phyloP scores from a whole-genome alignment of 2,113 vertebrate genomes.

The Oostethus manadensis region DNA sequence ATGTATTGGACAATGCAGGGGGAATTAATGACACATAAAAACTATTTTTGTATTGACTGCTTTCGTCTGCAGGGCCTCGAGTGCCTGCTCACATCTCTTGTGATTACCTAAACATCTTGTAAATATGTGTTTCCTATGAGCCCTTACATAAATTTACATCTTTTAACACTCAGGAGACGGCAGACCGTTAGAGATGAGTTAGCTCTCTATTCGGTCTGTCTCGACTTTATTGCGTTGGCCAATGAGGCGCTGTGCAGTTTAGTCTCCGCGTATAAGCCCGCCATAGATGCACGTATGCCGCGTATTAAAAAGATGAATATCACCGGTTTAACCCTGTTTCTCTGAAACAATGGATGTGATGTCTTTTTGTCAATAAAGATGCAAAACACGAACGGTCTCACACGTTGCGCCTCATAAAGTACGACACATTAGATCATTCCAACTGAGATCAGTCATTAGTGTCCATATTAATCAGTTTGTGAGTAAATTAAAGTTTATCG shows the following conservation, averaged over 20 bases:
- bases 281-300: slow-evolving; percentile 43
- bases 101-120: slow-evolving; percentile 87
- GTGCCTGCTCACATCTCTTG: slow-evolving; percentile 77
- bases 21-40: slow-evolving; percentile 97
- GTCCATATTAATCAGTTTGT: neutral
- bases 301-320: slow-evolving; percentile 65
- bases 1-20: slow-evolving; percentile 82
- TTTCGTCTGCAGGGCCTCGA: slow-evolving; percentile 77
- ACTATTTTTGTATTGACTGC: slow-evolving; percentile 78
- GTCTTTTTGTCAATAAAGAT: slow-evolving; percentile 31
- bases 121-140: slow-evolving; percentile 80
- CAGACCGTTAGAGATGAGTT: slow-evolving; percentile 69
- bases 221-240: slow-evolving; percentile 72
- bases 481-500: too few relatives aligned
- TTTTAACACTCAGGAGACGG: slow-evolving; percentile 77
- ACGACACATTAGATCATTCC: neutral
- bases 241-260: slow-evolving; percentile 56
- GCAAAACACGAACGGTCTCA: slow-evolving; percentile 19
- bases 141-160: slow-evolving; percentile 77
- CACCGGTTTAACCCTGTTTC: slow-evolving; percentile 45
- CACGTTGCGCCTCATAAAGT: neutral
- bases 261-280: slow-evolving; percentile 51
- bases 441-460: neutral
- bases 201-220: slow-evolving; percentile 54
- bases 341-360: slow-evolving; percentile 27